Conservation (phyloP, 2,888 invertebrate genomes). For the Cotesia congregata region DNA sequence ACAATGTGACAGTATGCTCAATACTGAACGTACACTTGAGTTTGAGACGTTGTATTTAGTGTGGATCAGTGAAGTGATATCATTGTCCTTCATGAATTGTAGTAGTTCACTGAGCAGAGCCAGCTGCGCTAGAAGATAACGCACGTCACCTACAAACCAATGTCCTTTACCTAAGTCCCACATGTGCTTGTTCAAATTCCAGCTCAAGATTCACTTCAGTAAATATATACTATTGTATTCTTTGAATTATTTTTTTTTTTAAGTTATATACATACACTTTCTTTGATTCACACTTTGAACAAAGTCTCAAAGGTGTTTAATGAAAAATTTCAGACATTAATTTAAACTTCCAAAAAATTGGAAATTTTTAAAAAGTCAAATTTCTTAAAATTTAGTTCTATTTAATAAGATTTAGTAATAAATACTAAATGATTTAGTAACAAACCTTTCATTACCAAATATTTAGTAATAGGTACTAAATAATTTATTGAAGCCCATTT, state of each 20-base stretch:
- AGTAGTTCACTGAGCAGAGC: constrained; percentile 58
- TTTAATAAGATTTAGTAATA: too few species aligned
- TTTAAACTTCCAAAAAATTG: neutral
- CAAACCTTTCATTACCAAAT: too few species aligned
- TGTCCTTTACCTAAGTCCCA: constrained; percentile 32
- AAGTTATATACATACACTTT: neutral
- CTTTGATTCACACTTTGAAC: neutral
- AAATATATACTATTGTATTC: constrained; percentile 6
- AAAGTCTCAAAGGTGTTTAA: neutral
- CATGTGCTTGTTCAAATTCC: constrained; percentile 24
- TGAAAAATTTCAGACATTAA: neutral
- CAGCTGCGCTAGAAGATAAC: constrained; percentile 62
- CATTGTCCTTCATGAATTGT: constrained; percentile 59
- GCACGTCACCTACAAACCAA: constrained; percentile 44
- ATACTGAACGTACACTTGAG: neutral
- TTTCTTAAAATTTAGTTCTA: too few species aligned
- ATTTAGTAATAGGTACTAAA: too few species aligned
- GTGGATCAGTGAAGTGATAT: constrained; percentile 45
- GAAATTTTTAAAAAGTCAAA: too few species aligned
- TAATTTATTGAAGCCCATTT: too few species aligned
- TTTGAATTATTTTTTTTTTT: neutral
- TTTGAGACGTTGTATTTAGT: constrained; percentile 21
- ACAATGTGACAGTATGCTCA: neutral
- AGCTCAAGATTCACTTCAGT: constrained; percentile 20
- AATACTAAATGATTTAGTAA: too few species aligned